phyloP scores from a whole-genome alignment of 2,888 invertebrate genomes.

The Icerya purchasi region DNA sequence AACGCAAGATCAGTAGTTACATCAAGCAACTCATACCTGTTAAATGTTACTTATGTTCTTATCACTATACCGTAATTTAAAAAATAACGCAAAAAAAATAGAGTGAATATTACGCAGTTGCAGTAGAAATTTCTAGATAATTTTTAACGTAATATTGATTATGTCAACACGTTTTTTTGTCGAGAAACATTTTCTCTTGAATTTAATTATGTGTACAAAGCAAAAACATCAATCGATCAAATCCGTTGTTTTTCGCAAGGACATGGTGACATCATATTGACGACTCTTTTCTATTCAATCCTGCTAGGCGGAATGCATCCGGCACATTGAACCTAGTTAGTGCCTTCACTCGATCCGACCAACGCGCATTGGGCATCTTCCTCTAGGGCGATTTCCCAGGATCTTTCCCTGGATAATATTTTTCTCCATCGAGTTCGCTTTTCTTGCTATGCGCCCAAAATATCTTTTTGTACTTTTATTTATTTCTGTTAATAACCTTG shows the following conservation, averaged over 20 bases:
- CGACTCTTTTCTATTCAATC: background rate
- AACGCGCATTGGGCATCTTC: background rate
- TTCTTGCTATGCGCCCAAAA: background rate
- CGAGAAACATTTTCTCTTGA: too few relatives aligned
- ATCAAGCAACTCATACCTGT: too few relatives aligned
- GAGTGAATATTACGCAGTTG: too few relatives aligned
- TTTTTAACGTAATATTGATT: too few relatives aligned
- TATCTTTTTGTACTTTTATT: background rate
- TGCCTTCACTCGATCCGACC: background rate
- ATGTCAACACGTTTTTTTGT: too few relatives aligned
- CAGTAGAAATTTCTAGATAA: too few relatives aligned
- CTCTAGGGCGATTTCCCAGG: background rate
- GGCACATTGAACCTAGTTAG: background rate
- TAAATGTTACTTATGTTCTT: too few relatives aligned
- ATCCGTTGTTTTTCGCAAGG: background rate
- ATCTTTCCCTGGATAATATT: background rate
- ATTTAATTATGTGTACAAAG: too few relatives aligned
- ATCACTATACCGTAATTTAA: too few relatives aligned
- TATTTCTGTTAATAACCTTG: background rate
- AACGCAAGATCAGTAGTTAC: too few relatives aligned
- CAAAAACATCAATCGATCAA: background rate
- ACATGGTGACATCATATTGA: background rate
- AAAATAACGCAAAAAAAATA: too few relatives aligned
- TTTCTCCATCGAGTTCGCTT: background rate
- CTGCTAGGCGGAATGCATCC: background rate